Conservation (phyloP, 2,888 invertebrate genomes). For the Hedychridium roseum region DNA sequence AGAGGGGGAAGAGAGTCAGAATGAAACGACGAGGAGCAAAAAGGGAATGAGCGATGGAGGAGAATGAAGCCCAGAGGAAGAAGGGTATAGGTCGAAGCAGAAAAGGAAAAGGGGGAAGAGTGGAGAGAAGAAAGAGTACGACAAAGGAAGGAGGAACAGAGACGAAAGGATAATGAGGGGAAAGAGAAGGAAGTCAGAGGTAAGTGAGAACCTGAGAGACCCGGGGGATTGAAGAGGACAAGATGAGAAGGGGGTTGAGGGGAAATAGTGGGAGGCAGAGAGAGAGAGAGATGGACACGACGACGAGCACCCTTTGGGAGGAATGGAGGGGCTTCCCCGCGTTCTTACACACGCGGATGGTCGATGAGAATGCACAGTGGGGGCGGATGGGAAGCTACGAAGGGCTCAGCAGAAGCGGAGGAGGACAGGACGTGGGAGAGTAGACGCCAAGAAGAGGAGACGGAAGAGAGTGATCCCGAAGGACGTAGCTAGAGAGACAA, state of each 20-base stretch:
- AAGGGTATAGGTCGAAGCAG: conserved; percentile 1
- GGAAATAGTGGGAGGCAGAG: conserved; percentile 13
- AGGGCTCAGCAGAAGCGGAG: conserved; percentile 16
- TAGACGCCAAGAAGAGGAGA: conserved; percentile 24
- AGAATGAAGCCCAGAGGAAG: neutral
- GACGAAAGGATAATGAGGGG: conserved; percentile 20
- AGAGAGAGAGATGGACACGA: conserved; percentile 6
- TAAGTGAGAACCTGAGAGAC: no score
- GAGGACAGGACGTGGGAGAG: conserved; percentile 31
- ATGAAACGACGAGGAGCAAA: no score
- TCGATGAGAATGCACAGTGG: conserved; percentile 44
- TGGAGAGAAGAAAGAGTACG: conserved; percentile 4
- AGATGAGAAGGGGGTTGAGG: conserved; percentile 8
- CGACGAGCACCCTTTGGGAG: no score
- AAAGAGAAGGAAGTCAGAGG: conserved; percentile 22
- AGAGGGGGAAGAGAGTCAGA: neutral
- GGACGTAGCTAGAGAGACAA: no score
- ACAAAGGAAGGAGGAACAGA: conserved; percentile 12
- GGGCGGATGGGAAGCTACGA: conserved; percentile 26
- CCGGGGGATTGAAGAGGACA: conserved; percentile 11
- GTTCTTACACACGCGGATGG: conserved; percentile 31
- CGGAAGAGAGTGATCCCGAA: no score
- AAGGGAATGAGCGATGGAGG: conserved; percentile 10
- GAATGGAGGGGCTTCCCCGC: conserved; percentile 7
- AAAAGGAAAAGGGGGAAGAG: neutral